phyloP scores from a whole-genome alignment of 2,888 invertebrate species.

The Limnephilus rhombicus region DNA sequence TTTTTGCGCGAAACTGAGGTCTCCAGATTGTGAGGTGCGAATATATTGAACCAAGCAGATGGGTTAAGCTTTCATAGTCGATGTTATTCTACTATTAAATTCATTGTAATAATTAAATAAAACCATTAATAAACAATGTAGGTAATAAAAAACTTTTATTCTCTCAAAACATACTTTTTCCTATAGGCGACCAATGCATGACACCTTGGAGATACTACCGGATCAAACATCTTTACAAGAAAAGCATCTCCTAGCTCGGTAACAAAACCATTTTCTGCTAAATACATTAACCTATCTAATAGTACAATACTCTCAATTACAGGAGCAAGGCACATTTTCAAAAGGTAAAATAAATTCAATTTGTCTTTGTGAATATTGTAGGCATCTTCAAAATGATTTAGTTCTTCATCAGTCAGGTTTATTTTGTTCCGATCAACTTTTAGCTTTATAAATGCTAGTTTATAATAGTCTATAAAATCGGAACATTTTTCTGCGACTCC shows the following conservation, averaged over 20 bases:
- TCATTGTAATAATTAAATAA: not conserved
- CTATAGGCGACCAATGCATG: conserved; percentile 82
- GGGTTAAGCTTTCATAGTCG: too few relatives aligned
- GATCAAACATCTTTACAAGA: conserved; percentile 89
- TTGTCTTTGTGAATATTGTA: conserved; percentile 76
- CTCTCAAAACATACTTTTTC: conserved; percentile 21
- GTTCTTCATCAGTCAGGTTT: conserved; percentile 71
- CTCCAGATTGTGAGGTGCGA: too few relatives aligned
- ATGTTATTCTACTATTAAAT: too few relatives aligned
- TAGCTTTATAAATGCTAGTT: conserved; percentile 81
- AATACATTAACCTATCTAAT: conserved; percentile 87
- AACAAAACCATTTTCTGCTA: conserved; percentile 81
- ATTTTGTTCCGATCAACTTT: conserved; percentile 76
- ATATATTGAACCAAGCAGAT: too few relatives aligned
- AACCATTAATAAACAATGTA: not conserved
- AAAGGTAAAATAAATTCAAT: conserved; percentile 86
- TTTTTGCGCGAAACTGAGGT: too few relatives aligned
- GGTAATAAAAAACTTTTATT: conserved; percentile 7
- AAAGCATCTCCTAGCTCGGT: conserved; percentile 75
- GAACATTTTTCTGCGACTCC: conserved; percentile 79
- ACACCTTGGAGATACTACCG: conserved; percentile 89
- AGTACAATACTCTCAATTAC: conserved; percentile 89
- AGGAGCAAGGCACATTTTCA: conserved; percentile 87
- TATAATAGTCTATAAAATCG: conserved; percentile 84
- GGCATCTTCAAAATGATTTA: conserved; percentile 72